A percentile compares a stretch with the other conserved stretches of the same genome.
phyloP scores from a whole-genome alignment of 2,797 vertebrate species.

The Tangara arthus region DNA sequence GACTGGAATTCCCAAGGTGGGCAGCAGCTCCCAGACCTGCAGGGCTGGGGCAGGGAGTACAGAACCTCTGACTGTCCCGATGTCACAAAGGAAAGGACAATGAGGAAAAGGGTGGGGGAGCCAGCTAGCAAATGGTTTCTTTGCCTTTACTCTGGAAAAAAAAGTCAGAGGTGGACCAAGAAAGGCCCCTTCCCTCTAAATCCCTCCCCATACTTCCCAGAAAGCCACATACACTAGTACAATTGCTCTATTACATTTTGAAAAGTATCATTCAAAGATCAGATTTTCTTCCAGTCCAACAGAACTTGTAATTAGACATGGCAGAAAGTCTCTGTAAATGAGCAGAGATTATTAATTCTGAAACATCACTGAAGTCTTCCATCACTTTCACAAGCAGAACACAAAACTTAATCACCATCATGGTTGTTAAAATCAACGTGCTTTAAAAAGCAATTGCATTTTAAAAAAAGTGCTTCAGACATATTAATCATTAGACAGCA shows the following conservation, averaged over 20 bases:
- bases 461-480: neutral
- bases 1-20: slow-evolving; percentile 70
- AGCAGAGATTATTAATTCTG: slow-evolving; percentile 27
- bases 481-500: slow-evolving; percentile 41
- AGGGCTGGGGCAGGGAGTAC: slow-evolving; percentile 55
- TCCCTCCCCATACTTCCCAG: slow-evolving; percentile 44
- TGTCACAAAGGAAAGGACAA: slow-evolving; percentile 68
- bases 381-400: slow-evolving; percentile 11
- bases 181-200: slow-evolving; percentile 52
- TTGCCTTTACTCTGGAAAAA: slow-evolving; percentile 74
- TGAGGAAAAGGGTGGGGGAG: neutral
- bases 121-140: slow-evolving; percentile 71
- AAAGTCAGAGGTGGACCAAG: slow-evolving; percentile 64
- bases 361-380: slow-evolving; percentile 37
- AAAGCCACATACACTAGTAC: slow-evolving; percentile 35
- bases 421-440: neutral
- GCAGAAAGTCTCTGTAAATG: slow-evolving; percentile 48
- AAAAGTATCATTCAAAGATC: slow-evolving; percentile 40
- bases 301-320: slow-evolving; percentile 12
- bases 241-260: slow-evolving; percentile 22
- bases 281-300: slow-evolving; percentile 49
- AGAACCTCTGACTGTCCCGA: slow-evolving; percentile 67
- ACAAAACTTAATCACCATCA: slow-evolving; percentile 1
- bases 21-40: slow-evolving; percentile 60
- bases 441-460: slow-evolving; percentile 37